phyloP scores from a whole-genome alignment of 2,113 vertebrate genomes.

The Sebastes fasciatus region DNA sequence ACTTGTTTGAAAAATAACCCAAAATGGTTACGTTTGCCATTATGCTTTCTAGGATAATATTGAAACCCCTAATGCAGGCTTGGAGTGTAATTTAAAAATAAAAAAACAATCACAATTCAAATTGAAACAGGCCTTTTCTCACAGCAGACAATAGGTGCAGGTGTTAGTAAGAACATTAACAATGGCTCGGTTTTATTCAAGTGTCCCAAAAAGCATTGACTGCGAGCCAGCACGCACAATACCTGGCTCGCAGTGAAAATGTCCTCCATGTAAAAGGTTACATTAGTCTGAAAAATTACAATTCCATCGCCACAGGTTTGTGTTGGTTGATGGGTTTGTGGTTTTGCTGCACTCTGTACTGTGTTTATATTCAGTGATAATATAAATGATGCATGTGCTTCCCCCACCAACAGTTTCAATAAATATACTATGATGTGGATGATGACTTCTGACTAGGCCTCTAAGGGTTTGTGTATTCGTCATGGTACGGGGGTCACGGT shows the following conservation, averaged over 20 bases:
- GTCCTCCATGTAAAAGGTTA: not conserved
- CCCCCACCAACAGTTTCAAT: not conserved
- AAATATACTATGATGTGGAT: not conserved
- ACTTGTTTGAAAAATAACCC: not conserved
- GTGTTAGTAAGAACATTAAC: not conserved
- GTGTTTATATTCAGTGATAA: not conserved
- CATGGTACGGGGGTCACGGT: not conserved
- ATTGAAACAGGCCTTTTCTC: not conserved
- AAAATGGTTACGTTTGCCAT: not conserved
- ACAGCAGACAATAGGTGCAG: not conserved
- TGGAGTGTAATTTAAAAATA: not conserved
- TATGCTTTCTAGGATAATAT: not conserved
- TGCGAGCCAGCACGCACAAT: not conserved
- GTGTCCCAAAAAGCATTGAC: not conserved
- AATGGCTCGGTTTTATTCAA: slow-evolving; percentile 3
- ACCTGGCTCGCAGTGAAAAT: not conserved
- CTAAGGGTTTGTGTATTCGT: not conserved
- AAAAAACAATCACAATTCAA: not conserved
- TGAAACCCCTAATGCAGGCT: not conserved
- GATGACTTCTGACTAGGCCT: not conserved
- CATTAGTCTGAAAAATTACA: too few relatives aligned
- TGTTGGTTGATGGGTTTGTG: not conserved
- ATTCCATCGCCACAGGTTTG: not conserved
- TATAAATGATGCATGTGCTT: not conserved
- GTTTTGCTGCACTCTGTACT: not conserved